Evolutionary conservation across 2,113 vertebrate genomes (phyloP).

Genomic region (Typhlomys cinereus): DNA sequence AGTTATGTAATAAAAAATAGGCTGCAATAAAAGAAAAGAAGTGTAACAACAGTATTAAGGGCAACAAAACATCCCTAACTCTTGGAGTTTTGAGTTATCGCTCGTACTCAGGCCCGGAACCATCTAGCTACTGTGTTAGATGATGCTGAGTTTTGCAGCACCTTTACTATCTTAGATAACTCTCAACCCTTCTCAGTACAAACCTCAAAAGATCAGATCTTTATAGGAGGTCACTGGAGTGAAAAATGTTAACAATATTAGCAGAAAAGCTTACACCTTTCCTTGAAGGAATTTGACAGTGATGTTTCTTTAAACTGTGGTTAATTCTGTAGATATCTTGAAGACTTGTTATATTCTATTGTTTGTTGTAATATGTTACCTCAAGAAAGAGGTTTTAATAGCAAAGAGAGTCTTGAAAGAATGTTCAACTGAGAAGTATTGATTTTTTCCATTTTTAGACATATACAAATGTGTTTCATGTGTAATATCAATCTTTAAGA

Average conservation of each 20-base stretch:
- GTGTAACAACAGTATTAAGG: not conserved
- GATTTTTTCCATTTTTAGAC: not conserved
- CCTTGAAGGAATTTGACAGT: not conserved
- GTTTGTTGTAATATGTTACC: not conserved
- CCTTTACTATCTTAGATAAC: not conserved
- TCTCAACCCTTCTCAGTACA: not conserved
- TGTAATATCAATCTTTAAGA: not conserved
- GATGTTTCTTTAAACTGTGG: not conserved
- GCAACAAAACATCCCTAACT: fast-evolving
- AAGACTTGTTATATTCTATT: not conserved
- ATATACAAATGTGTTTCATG: not conserved
- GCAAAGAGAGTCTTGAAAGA: not conserved
- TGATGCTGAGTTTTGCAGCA: not conserved
- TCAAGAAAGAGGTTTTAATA: not conserved
- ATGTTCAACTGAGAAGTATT: not conserved
- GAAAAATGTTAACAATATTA: not conserved
- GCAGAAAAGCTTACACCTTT: not conserved
- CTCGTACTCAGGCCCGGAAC: not conserved
- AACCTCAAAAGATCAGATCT: not conserved
- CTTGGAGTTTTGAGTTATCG: not conserved
- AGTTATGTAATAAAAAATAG: not conserved
- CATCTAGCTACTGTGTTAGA: not conserved
- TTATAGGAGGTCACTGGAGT: not conserved
- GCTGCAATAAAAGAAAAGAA: not conserved
- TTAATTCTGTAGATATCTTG: not conserved